Percentiles rank a stretch among this genome's conserved stretches.
Conservation (phyloP, 1,140 invertebrate species). For the Diorhabda sublineata region DNA sequence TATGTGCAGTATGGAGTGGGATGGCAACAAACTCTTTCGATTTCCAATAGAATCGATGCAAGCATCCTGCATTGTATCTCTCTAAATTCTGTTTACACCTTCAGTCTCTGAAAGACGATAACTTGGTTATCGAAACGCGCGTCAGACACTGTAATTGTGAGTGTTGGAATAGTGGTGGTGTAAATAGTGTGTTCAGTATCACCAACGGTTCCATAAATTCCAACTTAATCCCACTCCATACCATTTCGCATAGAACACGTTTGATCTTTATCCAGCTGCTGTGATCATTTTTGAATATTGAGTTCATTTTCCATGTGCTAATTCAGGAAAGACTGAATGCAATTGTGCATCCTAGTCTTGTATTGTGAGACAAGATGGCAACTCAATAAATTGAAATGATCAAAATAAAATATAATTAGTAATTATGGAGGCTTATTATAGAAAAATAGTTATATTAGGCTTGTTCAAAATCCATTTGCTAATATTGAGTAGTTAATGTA, state of each 20-base stretch:
- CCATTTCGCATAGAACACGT: too few species aligned
- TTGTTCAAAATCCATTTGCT: background rate
- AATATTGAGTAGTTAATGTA: background rate
- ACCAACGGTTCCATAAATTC: background rate
- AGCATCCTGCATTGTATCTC: background rate
- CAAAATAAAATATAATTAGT: background rate
- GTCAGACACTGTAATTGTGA: background rate
- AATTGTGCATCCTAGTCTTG: background rate
- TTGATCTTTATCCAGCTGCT: too few species aligned
- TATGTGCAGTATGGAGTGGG: too few species aligned
- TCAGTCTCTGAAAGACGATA: background rate
- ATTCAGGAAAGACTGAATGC: background rate
- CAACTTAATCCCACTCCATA: too few species aligned
- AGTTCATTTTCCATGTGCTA: background rate
- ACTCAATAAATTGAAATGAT: background rate
- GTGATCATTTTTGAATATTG: background rate
- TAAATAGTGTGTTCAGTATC: background rate
- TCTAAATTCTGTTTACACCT: background rate
- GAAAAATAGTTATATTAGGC: background rate
- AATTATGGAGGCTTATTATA: background rate
- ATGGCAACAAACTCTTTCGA: background rate
- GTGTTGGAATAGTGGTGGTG: background rate
- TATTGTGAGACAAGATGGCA: background rate
- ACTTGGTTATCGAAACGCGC: background rate
- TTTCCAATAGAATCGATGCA: too few species aligned